Evolutionary conservation across 23 tunicate genomes (phyloP), one percentile per base, ranked within the genome.

Genomic region (Botrylloides violaceus): DNA sequence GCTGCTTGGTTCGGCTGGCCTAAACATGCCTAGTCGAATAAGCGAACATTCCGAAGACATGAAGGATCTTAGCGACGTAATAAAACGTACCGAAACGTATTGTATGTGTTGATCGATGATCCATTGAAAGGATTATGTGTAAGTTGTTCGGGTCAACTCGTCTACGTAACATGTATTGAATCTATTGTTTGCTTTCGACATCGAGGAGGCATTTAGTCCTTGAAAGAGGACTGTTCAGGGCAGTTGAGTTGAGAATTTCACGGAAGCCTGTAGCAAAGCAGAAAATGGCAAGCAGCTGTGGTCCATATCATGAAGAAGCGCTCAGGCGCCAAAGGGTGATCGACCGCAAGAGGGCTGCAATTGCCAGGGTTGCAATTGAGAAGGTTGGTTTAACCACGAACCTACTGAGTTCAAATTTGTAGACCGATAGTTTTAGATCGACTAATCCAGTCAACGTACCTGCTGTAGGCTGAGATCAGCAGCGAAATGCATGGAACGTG

Each of bases 271-370:
- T 43, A 43, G 53, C n/a, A n/a, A 43, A 43, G 9, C 15, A 7
- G 9, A 43, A 43, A 43, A 84, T 84, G 92, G 82, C 92, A 22
- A 71, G 80, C 9, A 84, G 92, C 59, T 84, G 92, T 26, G 92
- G 92, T 21, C 64, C 92, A 2, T 84, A 39, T 58, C 92, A 84
- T 33, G 79, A 72, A 65, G 92, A 84, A 56, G 92, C 92, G 3
- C 38, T 84, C 28, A 27, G 92, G 21, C 73, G 92, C 24, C 83
- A 84, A 64, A 78, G 92, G 31, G 92, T 84, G 0, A 70, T 84
- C 32, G 92, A 84, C 49, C 65, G 66, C 48, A 84, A 84, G 56
- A 35, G 80, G 36, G 83, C 83, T 21, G 92, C 92, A 7, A 29
- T 78, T 27, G 55, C 48, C 19, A 58, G 80, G 53, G 63, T 78